Conservation (phyloP, 1,140 invertebrate species). For the Prorops nasuta region DNA sequence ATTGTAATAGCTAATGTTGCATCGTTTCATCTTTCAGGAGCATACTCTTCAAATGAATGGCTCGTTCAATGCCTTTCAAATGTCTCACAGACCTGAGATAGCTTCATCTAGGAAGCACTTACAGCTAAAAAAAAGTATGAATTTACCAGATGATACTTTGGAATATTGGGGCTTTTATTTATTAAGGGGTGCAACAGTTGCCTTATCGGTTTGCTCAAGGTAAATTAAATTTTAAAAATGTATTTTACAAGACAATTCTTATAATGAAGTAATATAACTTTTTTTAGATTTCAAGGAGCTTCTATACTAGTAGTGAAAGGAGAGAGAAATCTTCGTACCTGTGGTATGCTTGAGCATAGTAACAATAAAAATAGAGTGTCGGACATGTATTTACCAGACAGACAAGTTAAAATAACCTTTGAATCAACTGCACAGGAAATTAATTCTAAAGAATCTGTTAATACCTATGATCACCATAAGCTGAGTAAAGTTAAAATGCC, state of each 20-base stretch:
- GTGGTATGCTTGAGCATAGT: constrained; percentile 71
- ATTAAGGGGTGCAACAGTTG: constrained; percentile 71
- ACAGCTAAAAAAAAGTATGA: constrained; percentile 77
- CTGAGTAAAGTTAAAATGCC: too few species aligned
- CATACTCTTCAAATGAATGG: constrained; percentile 77
- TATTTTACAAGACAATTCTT: too few species aligned
- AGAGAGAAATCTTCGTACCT: constrained; percentile 71
- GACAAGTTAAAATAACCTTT: constrained; percentile 68
- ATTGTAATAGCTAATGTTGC: neutral
- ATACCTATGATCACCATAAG: too few species aligned
- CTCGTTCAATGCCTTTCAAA: constrained; percentile 79
- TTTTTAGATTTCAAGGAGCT: constrained; percentile 64
- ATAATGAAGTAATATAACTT: constrained; percentile 16
- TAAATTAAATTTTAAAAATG: constrained; percentile 38
- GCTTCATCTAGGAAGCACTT: constrained; percentile 72
- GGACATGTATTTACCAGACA: constrained; percentile 53
- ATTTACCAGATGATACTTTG: constrained; percentile 77
- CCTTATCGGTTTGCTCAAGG: constrained; percentile 76
- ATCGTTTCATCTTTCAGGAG: constrained; percentile 50
- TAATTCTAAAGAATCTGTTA: constrained; percentile 29
- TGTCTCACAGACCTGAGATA: constrained; percentile 67
- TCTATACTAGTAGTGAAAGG: constrained; percentile 77
- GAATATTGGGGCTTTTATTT: constrained; percentile 90
- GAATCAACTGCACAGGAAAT: constrained; percentile 61
- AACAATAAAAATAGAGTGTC: constrained; percentile 61